Conservation (phyloP, 2,113 vertebrate genomes). For the Petrocephalus microphthalmus region DNA sequence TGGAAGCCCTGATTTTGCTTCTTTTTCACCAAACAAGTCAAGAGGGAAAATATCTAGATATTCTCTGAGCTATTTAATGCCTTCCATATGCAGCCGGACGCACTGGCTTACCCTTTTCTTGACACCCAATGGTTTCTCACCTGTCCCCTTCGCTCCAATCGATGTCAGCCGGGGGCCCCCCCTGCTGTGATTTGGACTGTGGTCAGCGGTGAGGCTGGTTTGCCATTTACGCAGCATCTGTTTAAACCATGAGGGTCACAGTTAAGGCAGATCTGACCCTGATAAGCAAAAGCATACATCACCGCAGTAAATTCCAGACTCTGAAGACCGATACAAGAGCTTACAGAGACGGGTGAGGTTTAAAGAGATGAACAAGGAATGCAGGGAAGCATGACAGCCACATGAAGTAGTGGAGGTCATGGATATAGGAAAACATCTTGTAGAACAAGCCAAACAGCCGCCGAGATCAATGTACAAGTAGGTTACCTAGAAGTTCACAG, state of each 20-base stretch:
- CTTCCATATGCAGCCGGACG: neutral
- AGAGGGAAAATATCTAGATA: neutral
- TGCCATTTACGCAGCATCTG: neutral
- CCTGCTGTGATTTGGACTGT: conserved; percentile 2
- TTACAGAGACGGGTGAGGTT: neutral
- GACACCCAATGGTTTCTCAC: neutral
- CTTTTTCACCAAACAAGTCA: neutral
- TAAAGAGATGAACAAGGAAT: neutral
- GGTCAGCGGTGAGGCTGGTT: neutral
- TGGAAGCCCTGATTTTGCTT: neutral
- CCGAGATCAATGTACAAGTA: neutral
- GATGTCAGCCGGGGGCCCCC: neutral
- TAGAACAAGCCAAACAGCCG: neutral
- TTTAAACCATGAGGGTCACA: conserved; percentile 4
- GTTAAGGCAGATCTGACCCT: neutral
- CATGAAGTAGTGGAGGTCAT: neutral
- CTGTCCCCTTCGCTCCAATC: neutral
- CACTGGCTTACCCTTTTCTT: neutral
- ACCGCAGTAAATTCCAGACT: neutral
- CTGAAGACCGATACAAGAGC: neutral
- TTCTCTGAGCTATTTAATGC: neutral
- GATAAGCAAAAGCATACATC: neutral
- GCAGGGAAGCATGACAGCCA: neutral
- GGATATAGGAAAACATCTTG: neutral
- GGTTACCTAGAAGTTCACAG: neutral